Evolutionary conservation across 2,888 invertebrate species (phyloP), one percentile per base, ranked within the genome.

Genomic region (Ceriagrion tenellum): DNA sequence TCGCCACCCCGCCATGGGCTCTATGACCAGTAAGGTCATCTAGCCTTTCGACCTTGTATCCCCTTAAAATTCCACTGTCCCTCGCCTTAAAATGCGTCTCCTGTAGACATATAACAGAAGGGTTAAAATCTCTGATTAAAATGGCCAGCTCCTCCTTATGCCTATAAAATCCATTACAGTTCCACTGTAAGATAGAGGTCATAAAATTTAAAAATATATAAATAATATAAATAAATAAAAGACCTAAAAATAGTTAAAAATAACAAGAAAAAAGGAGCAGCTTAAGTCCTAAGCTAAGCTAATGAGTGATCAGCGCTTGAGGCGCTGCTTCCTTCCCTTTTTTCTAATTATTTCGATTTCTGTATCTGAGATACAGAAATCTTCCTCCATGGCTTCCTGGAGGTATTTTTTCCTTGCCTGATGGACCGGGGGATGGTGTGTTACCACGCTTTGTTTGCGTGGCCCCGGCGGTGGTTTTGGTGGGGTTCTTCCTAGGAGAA

Each of bases 31-130:
- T 81, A 16, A 26, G 4, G 81, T 95, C 95, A 47, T 95, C 95
- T 18, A 3, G 69, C 40, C 95, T 63, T 40, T 74, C 63, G 40
- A 95, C 81, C 56, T 55, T 40, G 23, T 40, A 95, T 13, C 30
- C 56, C 20, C 81, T 74, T 81, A 95, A 47, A 74, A 81, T 40
- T 6, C 88, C 88, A 6, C 56, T 55, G 95, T 95, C 95, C 20
- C 69, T 20, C 18, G 35, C 56, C 69, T 81, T 95, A 95, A 95
- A 81, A 95, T 95, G 95, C 10, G 95, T 95, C 35, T 95, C 95
- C 59, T 95, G 95, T 10, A 95, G 40, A 95, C 47, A 95, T 40
- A 95, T 40, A 95, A 47, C 81, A 55, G 56, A n/a, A 35, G 95
- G 95, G 47, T 69, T 95, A 95, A 95, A 95, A 74, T 74, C n/a